Percentiles rank a stretch among this genome's conserved stretches.
Evolutionary conservation across 1,140 invertebrate genomes (phyloP).

Genomic region (Camponotus vicinus): DNA sequence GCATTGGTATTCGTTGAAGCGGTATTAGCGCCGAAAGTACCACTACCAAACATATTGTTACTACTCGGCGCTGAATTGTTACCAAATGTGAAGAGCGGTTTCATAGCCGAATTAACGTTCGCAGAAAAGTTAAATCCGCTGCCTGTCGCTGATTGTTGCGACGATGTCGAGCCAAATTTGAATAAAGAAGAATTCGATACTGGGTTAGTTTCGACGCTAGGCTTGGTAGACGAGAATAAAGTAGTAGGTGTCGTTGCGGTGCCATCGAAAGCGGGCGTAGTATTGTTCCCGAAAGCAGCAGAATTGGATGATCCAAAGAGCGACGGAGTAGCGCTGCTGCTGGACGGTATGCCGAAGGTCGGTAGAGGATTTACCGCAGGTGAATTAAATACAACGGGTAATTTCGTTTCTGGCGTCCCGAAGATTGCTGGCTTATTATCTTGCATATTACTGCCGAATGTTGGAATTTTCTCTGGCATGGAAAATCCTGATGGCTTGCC

Average conservation of each 20-base stretch:
- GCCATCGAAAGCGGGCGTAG: constrained; percentile 54
- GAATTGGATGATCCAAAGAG: constrained; percentile 54
- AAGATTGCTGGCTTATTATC: constrained; percentile 74
- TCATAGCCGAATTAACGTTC: constrained; percentile 61
- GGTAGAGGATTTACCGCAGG: constrained; percentile 44
- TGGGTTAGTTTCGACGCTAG: constrained; percentile 49
- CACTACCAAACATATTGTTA: constrained; percentile 68
- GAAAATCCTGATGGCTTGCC: constrained; percentile 55
- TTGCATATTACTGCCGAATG: constrained; percentile 64
- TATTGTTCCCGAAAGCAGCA: constrained; percentile 66
- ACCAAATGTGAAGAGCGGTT: constrained; percentile 73
- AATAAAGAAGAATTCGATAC: constrained; percentile 65
- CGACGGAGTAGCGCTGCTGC: constrained; percentile 14
- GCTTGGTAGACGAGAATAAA: constrained; percentile 70
- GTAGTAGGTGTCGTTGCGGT: constrained; percentile 55
- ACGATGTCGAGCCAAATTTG: constrained; percentile 72
- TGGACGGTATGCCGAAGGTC: constrained; percentile 67
- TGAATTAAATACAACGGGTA: constrained; percentile 63
- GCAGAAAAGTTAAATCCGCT: constrained; percentile 74
- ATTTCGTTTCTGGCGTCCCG: constrained; percentile 68
- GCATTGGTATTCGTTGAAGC: constrained; percentile 39
- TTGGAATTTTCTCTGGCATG: constrained; percentile 61
- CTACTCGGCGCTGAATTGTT: constrained; percentile 45
- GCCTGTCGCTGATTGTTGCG: constrained; percentile 36
- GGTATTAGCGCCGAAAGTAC: constrained; percentile 61